Evolutionary conservation across 1,140 invertebrate species (phyloP).

Genomic region (Pantala flavescens): DNA sequence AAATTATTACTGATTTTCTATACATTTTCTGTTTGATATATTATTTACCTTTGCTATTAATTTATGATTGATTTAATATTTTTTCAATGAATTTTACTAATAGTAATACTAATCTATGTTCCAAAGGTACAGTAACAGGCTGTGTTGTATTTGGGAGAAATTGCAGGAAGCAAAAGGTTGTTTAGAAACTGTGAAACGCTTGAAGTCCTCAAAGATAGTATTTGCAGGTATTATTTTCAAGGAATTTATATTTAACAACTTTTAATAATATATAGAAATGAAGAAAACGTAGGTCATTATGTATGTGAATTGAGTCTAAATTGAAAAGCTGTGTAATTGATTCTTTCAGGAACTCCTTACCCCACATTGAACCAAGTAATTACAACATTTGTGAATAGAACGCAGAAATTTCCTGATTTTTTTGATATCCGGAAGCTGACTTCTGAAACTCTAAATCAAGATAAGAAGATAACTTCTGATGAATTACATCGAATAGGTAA

Average conservation of each 20-base stretch:
- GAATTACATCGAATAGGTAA: background rate
- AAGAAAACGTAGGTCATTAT: too few species aligned
- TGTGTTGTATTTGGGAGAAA: background rate
- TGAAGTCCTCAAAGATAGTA: background rate
- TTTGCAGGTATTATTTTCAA: background rate
- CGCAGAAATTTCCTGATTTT: background rate
- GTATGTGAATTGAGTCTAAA: too few species aligned
- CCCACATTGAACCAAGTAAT: background rate
- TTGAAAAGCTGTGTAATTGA: too few species aligned
- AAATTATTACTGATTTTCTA: too few species aligned
- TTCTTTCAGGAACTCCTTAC: background rate
- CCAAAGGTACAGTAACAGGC: background rate
- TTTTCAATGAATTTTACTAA: too few species aligned
- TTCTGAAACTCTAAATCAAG: background rate
- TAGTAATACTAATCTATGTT: too few species aligned
- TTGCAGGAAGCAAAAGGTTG: background rate
- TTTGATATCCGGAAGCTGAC: background rate
- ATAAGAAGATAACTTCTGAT: background rate
- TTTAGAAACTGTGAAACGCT: background rate
- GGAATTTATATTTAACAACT: too few species aligned
- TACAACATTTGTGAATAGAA: background rate
- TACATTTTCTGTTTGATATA: too few species aligned
- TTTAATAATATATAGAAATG: too few species aligned
- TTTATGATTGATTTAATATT: too few species aligned
- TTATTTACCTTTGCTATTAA: too few species aligned